A percentile compares a stretch with the other conserved stretches of the same genome.
Conservation (phyloP, 2,888 invertebrate species). For the Xestia ashworthii region DNA sequence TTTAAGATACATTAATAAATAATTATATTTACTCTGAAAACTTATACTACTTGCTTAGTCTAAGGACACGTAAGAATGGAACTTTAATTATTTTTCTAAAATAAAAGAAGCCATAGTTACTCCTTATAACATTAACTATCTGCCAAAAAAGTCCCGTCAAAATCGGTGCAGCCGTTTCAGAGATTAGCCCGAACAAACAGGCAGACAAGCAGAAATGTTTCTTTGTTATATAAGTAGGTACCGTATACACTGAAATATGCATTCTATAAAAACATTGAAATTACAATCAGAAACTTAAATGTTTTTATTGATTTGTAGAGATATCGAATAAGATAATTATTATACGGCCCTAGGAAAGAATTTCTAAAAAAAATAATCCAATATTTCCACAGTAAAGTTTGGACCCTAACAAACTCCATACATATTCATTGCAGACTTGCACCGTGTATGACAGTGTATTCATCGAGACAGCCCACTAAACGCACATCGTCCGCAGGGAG, state of each 20-base stretch:
- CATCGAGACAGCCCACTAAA: conserved; percentile 39
- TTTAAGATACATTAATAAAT: neutral
- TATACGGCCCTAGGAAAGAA: neutral
- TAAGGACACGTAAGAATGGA: neutral
- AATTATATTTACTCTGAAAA: neutral
- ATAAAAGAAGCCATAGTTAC: too few species aligned
- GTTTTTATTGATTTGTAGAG: too few species aligned
- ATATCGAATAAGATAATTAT: neutral
- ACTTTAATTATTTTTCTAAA: too few species aligned
- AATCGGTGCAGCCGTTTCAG: too few species aligned
- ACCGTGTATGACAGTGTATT: conserved; percentile 50
- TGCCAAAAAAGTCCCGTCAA: too few species aligned
- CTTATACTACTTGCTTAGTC: neutral
- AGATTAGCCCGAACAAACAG: too few species aligned
- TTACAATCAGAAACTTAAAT: too few species aligned
- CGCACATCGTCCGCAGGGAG: conserved; percentile 51
- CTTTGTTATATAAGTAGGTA: too few species aligned
- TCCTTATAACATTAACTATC: too few species aligned
- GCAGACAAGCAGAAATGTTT: too few species aligned
- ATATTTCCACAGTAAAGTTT: neutral
- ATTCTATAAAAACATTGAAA: too few species aligned
- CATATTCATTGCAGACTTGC: conserved; percentile 41
- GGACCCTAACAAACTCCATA: conserved; percentile 5
- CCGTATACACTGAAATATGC: too few species aligned
- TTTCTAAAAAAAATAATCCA: neutral